phyloP scores from a whole-genome alignment of 2,113 vertebrate genomes.

The Elanoides forficatus region DNA sequence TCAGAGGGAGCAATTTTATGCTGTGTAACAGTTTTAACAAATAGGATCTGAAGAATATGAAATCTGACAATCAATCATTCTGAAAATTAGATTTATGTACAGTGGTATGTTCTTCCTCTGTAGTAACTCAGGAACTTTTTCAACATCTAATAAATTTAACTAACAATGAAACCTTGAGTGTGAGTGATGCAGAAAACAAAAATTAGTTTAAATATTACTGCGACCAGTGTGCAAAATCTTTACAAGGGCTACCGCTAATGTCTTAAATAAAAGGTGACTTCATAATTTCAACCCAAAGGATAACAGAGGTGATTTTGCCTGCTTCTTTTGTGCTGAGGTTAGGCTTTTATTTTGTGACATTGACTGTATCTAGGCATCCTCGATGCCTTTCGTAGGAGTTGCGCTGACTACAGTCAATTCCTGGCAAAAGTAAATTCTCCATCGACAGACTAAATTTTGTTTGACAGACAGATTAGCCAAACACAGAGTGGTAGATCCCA shows the following conservation, averaged over 20 bases:
- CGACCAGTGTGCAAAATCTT: background rate
- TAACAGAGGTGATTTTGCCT: background rate
- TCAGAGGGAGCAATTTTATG: background rate
- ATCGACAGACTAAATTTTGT: background rate
- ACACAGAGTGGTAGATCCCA: background rate
- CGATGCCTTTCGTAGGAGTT: background rate
- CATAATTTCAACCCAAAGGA: background rate
- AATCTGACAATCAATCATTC: background rate
- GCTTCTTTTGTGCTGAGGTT: background rate
- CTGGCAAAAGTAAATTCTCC: background rate
- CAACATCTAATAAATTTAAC: background rate
- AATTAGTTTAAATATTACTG: background rate
- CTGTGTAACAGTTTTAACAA: background rate
- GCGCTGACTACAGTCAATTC: background rate
- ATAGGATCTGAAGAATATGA: background rate
- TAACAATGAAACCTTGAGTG: background rate
- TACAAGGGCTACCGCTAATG: background rate
- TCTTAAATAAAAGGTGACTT: background rate
- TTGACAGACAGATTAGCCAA: background rate
- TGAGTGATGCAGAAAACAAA: background rate
- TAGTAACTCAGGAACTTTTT: background rate
- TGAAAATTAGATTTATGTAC: background rate
- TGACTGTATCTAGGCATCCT: background rate
- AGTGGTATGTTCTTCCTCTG: background rate
- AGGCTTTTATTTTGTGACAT: background rate